Evolutionary conservation across 2,888 invertebrate genomes (phyloP), one percentile per base, ranked within the genome.

Genomic region (Ectobius pallidus): DNA sequence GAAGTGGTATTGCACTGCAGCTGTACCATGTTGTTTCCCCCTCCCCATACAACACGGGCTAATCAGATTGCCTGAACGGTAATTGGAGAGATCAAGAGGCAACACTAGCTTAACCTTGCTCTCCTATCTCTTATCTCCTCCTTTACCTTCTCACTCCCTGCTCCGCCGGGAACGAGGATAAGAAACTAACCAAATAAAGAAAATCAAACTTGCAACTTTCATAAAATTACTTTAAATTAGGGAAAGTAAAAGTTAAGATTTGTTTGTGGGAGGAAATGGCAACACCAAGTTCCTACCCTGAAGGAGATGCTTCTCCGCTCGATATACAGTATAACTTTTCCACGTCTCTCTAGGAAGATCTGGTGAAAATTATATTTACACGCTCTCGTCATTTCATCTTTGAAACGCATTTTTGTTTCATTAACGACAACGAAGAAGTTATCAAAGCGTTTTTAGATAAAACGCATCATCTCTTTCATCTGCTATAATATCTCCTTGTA

Each of bases 21-120:
- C 34, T 6, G 34, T 34, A 34, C 7, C 34, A 11, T 34, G 11
- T 6, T 34, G 52, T 6, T 52, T 22, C 20, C 20, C 11, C 20
- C 16, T 61, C 30, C 61, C 27, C 27, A n/a, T 32, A 27, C 30
- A 27, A 34, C 62, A 18, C 34, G 4, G 34, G 58, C 34, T 70
- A 70, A 70, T 70, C 70, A 70, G 61, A 70, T 70, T 70, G 70
- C 46, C 63, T 44, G 46, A 27, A 34, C 70, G 61, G 70, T 70
- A 63, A 70, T 70, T 70, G 70, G 70, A 22, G 30, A 49, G 70
- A 70, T 70, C 70, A 62, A 63, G 70, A 30, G 62, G 70, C 20
- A 61, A 46, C 70, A 49, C 20, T 22, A 20, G 18, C 49, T 39
- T 46, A 42, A 27, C 22, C 30, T 18, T 63, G 39, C 63, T 14